Evolutionary conservation across 2,113 vertebrate genomes (phyloP).

Genomic region (Nymphicus hollandicus): DNA sequence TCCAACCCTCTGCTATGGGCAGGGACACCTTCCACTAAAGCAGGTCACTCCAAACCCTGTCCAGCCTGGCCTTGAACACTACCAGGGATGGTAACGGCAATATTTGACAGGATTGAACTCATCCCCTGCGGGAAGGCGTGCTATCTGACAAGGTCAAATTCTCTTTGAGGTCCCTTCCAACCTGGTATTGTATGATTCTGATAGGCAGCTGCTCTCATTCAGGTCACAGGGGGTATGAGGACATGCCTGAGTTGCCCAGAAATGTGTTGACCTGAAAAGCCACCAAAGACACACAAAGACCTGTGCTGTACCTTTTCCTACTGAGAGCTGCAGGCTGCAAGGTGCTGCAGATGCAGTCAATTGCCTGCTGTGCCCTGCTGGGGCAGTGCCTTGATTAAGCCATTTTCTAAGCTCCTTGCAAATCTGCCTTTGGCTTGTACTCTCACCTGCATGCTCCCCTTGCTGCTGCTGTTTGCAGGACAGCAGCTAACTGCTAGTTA

Average conservation of each 20-base stretch:
- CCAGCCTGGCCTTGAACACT: neutral
- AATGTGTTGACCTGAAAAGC: neutral
- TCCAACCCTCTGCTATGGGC: neutral
- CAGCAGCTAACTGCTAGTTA: neutral
- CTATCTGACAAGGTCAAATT: neutral
- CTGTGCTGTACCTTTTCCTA: neutral
- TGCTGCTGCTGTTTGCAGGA: neutral
- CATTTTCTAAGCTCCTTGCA: neutral
- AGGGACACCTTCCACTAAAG: neutral
- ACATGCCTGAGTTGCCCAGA: neutral
- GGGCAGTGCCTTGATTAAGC: neutral
- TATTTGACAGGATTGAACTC: neutral
- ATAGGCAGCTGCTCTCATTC: neutral
- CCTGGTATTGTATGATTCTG: neutral
- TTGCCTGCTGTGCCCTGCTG: neutral
- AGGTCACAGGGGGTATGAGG: neutral
- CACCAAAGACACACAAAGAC: neutral
- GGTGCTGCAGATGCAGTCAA: neutral
- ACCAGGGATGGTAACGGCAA: neutral
- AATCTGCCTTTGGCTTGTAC: neutral
- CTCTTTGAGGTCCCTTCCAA: neutral
- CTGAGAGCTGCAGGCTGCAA: neutral
- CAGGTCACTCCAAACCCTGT: neutral
- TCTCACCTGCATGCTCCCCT: neutral
- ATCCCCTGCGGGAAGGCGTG: fast-evolving